Evolutionary conservation across 2,797 vertebrate genomes (phyloP), one percentile per base, ranked within the genome.

Genomic region (Sebastes trivittatus): DNA sequence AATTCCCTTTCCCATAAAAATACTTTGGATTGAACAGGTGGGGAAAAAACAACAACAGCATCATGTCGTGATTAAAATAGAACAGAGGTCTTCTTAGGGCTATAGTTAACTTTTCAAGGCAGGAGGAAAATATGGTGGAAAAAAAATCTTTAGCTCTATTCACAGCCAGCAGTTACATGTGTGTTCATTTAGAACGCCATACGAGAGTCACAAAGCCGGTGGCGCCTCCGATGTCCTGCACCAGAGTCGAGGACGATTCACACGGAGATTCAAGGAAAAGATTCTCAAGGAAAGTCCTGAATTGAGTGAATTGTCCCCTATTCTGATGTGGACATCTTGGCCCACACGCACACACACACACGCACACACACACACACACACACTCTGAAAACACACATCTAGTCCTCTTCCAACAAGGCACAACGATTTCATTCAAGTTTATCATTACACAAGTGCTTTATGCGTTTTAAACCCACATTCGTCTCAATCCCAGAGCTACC

Each of bases 341-440:
- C 11, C 55, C 73, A 36, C 62, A 64, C 32, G 6, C 54, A 4
- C 29, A 55, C 38, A 9, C 32, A 4, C 32, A n/a, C 38, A 29
- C n/a, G 9, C 42, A 23, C 27, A 7, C 7, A 69, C 3, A 54
- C 76, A 18, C 36, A 69, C 3, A 55, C 69, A 54, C 76, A 18
- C 36, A 78, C 71, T 2, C 46, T 56, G 52, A 59, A 49, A 11
- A 74, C 2, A 56, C 71, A 61, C 76, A 68, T 56, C 29, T 36
- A 27, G 61, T 78, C 77, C 64, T 82, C 66, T 90, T 95, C 94
- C 91, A 93, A 94, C 95, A 97, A 98, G 98, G 97, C 97, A 98
- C 97, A 96, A 96, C 94, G 89, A 96, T 96, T 96, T 97, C 93
- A 94, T 97, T 97, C 96, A 98, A 97, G 97, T 97, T 96, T 97